phyloP scores from a whole-genome alignment of 1,140 invertebrate species.

The Ditylenchus dipsaci region DNA sequence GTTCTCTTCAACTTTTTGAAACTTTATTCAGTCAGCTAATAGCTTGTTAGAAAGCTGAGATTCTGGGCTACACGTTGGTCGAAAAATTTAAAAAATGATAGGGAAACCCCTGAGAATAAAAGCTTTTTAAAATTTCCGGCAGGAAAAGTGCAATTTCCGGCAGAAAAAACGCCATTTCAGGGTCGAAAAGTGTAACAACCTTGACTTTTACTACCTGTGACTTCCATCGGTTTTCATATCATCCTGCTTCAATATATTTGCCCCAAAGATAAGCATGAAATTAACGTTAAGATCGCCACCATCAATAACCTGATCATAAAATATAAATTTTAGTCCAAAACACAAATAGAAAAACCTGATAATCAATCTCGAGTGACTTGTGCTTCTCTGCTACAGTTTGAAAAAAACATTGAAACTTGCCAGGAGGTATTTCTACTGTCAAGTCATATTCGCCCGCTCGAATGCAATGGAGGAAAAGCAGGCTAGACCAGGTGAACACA shows the following conservation, averaged over 20 bases:
- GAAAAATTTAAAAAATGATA: no score
- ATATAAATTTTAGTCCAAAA: no score
- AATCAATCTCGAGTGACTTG: constrained; percentile 59
- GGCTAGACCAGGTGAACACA: background rate
- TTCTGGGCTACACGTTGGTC: no score
- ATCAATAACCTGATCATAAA: constrained; percentile 58
- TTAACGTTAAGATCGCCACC: constrained; percentile 61
- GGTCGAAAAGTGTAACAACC: no score
- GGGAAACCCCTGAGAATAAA: no score
- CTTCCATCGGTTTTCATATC: constrained; percentile 57
- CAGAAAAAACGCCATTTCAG: no score
- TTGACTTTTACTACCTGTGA: constrained; percentile 59
- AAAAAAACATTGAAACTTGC: constrained; percentile 57
- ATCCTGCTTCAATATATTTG: constrained; percentile 56
- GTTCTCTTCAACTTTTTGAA: no score
- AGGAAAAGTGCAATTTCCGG: no score
- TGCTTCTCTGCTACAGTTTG: constrained; percentile 53
- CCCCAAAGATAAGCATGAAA: constrained; percentile 57
- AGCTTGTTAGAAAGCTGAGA: no score
- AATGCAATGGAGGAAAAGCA: background rate
- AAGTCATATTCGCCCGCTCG: constrained; percentile 37
- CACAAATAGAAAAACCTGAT: constrained; percentile 52
- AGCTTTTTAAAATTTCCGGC: no score
- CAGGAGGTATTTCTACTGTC: constrained; percentile 36
- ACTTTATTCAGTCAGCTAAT: no score